These are phyloP conservation scores for Brachyistius frenatus DNA, from an alignment of 2,113 vertebrate species.

Conservation along the genomic window DNA sequence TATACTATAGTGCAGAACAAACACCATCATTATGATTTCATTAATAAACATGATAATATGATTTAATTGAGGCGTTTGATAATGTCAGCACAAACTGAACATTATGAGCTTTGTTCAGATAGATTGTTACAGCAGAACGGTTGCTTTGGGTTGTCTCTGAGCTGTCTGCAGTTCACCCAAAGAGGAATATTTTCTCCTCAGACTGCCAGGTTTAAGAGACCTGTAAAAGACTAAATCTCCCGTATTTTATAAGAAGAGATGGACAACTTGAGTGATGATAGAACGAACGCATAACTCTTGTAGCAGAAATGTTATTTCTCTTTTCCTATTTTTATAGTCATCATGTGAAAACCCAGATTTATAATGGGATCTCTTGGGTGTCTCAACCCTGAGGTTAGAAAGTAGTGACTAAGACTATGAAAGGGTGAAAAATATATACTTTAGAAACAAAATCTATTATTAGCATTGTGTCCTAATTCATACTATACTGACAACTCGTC, in stretches of 20 bases:
- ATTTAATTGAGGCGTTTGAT: neutral
- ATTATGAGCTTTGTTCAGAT: neutral
- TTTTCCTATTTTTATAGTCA: slow-evolving; percentile 4
- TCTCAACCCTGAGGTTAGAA: neutral
- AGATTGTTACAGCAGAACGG: neutral
- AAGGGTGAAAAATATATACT: neutral
- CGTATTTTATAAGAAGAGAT: neutral
- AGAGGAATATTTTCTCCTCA: neutral
- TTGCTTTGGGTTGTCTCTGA: neutral
- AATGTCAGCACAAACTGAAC: neutral
- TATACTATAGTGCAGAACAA: neutral
- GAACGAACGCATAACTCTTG: slow-evolving; percentile 5
- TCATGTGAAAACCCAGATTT: slow-evolving; percentile 23
- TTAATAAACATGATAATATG: neutral
- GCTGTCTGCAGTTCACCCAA: neutral
- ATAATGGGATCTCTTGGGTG: slow-evolving; percentile 3
- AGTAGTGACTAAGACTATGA: neutral
- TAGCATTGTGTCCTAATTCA: neutral
- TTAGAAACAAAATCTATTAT: neutral
- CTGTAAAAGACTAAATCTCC: slow-evolving; percentile 10
- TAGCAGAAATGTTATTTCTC: neutral
- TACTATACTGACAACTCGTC: neutral
- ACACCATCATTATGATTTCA: neutral
- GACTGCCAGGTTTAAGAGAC: slow-evolving; percentile 13
- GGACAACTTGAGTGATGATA: neutral